Base-by-base conservation (phyloP, 2,113 vertebrate genomes). In the Silurus meridionalis region DNA sequence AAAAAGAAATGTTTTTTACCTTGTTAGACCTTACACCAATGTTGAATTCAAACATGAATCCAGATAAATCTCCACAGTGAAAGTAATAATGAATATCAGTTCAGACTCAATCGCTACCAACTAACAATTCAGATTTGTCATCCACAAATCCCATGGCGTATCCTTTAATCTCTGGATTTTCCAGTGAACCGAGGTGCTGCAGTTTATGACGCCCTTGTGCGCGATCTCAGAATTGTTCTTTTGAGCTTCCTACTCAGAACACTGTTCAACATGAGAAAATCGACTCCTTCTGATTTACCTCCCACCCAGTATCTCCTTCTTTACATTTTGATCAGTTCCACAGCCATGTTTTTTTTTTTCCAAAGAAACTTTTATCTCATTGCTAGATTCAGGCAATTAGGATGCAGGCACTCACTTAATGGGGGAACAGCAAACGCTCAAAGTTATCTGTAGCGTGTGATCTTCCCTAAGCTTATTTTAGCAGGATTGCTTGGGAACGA, bases 321-420 rank as follows among this genome's bases (percentile, higher is more conserved):
- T 48, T 85, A 46, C 67, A 66, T 66, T 84, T 83, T 86, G 57
- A 83, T 77, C 79, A 61, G n/a, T 66, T 81, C 25, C 53, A 21
- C n/a, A 52, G 28, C 37, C 6, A 55, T 64, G 46, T 25, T 83
- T 88, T 37, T 37, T 37, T 37, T 37, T 37, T 83, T 63, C 13
- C 61, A 88, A 72, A 81, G 67, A 90, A 75, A 81, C 86, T 86
- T 88, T 91, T 81, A 86, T 90, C 89, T 80, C 60, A 15, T 37
- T 57, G 77, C 37, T 23, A 86, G 79, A 19, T 19, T 83, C 87
- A 67, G 82, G 83, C 88, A 88, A 87, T 89, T 91, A 90, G 81
- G 81, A 87, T 66, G 61, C 50, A 74, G 55, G 46, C 82, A 10
- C 85, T 87, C 89, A 86, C 52, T 66, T 85, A 88, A 90, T 58